Evolutionary conservation across 2,797 vertebrate genomes (phyloP), one percentile per base, ranked within the genome.

Genomic region (Tadarida brasiliensis): DNA sequence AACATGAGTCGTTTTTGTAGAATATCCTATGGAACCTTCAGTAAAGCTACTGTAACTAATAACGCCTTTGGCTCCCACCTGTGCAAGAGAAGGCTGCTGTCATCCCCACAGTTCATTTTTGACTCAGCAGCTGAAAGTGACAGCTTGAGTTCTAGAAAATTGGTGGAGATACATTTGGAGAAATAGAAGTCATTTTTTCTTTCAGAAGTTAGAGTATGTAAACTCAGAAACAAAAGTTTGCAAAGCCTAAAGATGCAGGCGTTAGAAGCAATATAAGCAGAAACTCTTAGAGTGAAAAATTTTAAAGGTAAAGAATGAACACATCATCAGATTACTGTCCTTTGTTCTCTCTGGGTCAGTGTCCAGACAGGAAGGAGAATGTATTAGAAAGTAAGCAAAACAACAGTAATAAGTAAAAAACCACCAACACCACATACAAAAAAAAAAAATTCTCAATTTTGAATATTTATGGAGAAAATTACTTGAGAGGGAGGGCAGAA

Each of bases 101-200:
- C 83, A 65, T 91, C 63, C 17, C 67, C n/a, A 9, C 63, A 91
- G 65, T 92, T 78, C 4, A 65, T 63, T 94, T 90, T 89, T 89
- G 73, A 70, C 30, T 93, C 87, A 44, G 82, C 15, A 17, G 19
- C 49, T 73, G 74, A 95, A 74, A 82, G 82, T 76, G 85, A 93
- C 86, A 95, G 74, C 71, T 91, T 86, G 90, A 90, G 77, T 86
- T 93, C 57, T 30, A 94, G 95, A 93, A 95, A 96, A 89, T 65
- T 87, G 94, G 56, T 78, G 54, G 78, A 95, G 67, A 82, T 30
- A 87, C 68, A 91, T 91, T 59, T 92, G 56, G 26, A 73, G 89
- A 95, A 96, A 83, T 84, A 86, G 71, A 92, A 95, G 94, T 93
- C 68, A 54, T 51, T 90, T 92, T 92, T 95, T 67, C 26, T 78